Evolutionary conservation across 1,140 invertebrate genomes (phyloP).

Genomic region (Drosophila willistoni): DNA sequence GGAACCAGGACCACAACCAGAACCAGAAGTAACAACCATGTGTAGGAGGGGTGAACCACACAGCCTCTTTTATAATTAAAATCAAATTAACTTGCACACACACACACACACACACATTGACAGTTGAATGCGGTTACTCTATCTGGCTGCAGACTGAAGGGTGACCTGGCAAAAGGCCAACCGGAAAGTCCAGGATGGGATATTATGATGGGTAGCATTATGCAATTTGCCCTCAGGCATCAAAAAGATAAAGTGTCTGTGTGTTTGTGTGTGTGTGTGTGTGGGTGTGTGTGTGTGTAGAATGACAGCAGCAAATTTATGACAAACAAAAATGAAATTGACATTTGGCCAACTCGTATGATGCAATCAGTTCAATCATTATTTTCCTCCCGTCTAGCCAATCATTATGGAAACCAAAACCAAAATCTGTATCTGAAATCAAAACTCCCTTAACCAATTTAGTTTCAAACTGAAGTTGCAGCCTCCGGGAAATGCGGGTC

Average conservation of each 20-base stretch:
- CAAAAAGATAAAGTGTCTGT: background rate
- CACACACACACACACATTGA: slow-evolving; percentile 17
- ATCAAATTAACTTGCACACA: slow-evolving; percentile 69
- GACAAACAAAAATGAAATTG: slow-evolving; percentile 48
- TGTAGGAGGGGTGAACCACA: slow-evolving; percentile 9
- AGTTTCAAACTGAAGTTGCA: too few relatives aligned
- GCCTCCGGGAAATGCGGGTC: too few relatives aligned
- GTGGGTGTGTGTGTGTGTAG: too few relatives aligned
- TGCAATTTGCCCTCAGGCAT: slow-evolving; percentile 29
- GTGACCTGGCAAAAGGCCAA: background rate
- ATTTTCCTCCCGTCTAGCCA: slow-evolving; percentile 14
- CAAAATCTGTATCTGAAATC: too few relatives aligned
- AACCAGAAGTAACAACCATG: slow-evolving; percentile 5
- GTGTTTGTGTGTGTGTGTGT: background rate
- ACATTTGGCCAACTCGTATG: slow-evolving; percentile 50
- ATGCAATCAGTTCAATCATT: slow-evolving; percentile 24
- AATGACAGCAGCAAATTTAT: slow-evolving; percentile 2
- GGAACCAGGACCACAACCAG: background rate
- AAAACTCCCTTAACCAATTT: background rate
- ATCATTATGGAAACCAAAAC: slow-evolving; percentile 7
- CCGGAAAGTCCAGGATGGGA: background rate
- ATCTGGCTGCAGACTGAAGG: background rate
- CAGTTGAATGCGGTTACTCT: background rate
- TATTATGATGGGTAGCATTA: slow-evolving; percentile 26
- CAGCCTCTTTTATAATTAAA: slow-evolving; percentile 72